These are phyloP conservation scores for Brachirus orientalis DNA, from an alignment of 2,113 vertebrate genomes.

Conservation along the genomic window DNA sequence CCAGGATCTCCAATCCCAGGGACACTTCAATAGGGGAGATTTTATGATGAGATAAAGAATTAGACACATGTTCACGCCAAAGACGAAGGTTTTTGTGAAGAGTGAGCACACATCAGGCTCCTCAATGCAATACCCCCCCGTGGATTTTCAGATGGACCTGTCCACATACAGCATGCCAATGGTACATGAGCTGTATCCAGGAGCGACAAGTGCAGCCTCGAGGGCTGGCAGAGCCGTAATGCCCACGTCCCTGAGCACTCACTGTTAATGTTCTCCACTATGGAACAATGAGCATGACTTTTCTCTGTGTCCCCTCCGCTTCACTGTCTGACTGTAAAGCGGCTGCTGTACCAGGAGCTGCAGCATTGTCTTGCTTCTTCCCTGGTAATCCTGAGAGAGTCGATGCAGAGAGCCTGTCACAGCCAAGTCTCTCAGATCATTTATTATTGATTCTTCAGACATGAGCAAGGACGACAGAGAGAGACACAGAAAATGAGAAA, in stretches of 20 bases:
- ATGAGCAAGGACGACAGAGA: constrained; percentile 32
- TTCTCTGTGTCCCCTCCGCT: constrained; percentile 21
- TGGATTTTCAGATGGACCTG: constrained; percentile 46
- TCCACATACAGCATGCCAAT: constrained; percentile 29
- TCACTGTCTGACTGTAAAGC: constrained; percentile 36
- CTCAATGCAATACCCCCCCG: constrained; percentile 30
- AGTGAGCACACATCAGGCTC: constrained; percentile 37
- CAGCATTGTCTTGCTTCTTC: constrained; percentile 43
- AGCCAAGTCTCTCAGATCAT: constrained; percentile 57
- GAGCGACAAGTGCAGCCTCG: constrained; percentile 14
- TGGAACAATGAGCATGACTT: constrained; percentile 55
- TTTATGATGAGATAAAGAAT: not conserved
- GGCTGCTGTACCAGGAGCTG: constrained; percentile 28
- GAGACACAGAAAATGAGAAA: constrained; percentile 20
- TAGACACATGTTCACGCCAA: constrained; percentile 29
- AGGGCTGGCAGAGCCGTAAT: constrained; percentile 10
- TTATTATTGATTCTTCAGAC: constrained; percentile 66
- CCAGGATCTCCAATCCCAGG: constrained; percentile 8
- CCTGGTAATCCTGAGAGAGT: constrained; percentile 37
- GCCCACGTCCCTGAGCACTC: constrained; percentile 40
- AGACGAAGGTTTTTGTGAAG: constrained; percentile 16
- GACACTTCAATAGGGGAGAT: constrained; percentile 41
- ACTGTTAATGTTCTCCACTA: constrained; percentile 39
- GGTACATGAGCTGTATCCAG: not conserved
- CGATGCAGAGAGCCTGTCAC: constrained; percentile 52